Conservation (phyloP, 2,113 vertebrate species). For the Xiphophorus maculatus region DNA sequence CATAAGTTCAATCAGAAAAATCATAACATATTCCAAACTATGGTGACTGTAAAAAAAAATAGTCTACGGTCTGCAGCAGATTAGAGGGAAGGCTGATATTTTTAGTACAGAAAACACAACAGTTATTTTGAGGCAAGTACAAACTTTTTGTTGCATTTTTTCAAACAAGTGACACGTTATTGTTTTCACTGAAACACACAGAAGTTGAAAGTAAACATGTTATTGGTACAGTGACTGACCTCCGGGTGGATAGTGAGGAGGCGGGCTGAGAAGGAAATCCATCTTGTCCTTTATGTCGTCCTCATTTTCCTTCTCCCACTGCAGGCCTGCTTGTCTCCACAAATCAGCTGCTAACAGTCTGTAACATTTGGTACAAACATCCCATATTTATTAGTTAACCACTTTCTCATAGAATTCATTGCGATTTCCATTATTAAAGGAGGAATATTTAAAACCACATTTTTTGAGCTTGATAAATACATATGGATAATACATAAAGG, state of each 20-base stretch:
- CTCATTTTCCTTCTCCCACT: conserved; percentile 97
- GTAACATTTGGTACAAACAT: conserved; percentile 9
- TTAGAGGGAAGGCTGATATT: background rate
- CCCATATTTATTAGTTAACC: background rate
- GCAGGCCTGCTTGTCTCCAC: conserved; percentile 88
- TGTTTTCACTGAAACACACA: background rate
- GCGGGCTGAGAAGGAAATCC: conserved; percentile 83
- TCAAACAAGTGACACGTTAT: background rate
- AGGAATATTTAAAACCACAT: background rate
- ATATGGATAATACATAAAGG: background rate
- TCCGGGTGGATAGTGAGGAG: conserved; percentile 84
- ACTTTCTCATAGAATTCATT: background rate
- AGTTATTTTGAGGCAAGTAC: background rate
- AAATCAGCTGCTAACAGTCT: conserved; percentile 84
- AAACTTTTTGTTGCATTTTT: background rate
- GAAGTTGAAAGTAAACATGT: background rate
- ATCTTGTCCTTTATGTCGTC: conserved; percentile 95
- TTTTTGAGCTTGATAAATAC: background rate
- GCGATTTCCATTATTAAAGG: background rate
- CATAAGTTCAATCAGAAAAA: background rate
- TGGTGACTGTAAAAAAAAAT: too few relatives aligned
- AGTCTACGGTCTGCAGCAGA: background rate
- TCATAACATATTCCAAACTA: too few relatives aligned
- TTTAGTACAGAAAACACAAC: background rate
- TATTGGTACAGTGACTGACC: conserved; percentile 76